These are phyloP conservation scores for Empis livida DNA, from an alignment of 2,888 invertebrate species.

Conservation along the genomic window DNA sequence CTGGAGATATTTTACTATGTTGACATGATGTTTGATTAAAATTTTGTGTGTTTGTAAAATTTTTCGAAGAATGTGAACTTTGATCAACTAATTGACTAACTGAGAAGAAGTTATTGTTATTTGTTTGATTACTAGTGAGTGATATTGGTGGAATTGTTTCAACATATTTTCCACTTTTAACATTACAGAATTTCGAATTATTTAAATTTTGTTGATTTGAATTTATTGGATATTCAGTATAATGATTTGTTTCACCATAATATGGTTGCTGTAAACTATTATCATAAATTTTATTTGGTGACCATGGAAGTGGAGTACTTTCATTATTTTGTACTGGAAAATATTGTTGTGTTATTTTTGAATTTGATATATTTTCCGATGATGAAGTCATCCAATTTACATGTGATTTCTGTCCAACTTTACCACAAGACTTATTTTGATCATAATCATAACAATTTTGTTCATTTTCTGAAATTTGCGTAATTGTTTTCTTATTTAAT, in stretches of 20 bases:
- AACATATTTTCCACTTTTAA: too few species aligned
- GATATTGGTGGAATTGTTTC: conserved; percentile 32
- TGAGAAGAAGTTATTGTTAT: conserved; percentile 38
- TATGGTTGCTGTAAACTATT: not conserved
- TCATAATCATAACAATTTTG: conserved; percentile 13
- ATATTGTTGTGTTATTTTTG: not conserved
- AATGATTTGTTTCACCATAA: not conserved
- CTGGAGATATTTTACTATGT: not conserved
- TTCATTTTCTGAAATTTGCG: conserved; percentile 4
- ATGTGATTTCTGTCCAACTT: conserved; percentile 7
- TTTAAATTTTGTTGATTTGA: too few species aligned
- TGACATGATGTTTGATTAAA: not conserved
- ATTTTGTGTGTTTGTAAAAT: not conserved
- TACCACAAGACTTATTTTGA: conserved; percentile 6
- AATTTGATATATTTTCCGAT: not conserved
- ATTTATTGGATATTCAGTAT: not conserved
- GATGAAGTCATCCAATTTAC: conserved; percentile 17
- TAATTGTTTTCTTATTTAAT: too few species aligned
- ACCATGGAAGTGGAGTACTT: conserved; percentile 44
- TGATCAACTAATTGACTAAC: conserved; percentile 49
- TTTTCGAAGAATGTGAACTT: conserved; percentile 15
- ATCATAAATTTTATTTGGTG: conserved; percentile 37
- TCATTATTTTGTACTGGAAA: conserved; percentile 22
- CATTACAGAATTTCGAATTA: too few species aligned
- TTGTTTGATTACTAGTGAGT: conserved; percentile 30